These are phyloP conservation scores for Chrysemys picta DNA, from an alignment of 2,113 vertebrate genomes.

Conservation along the genomic window DNA sequence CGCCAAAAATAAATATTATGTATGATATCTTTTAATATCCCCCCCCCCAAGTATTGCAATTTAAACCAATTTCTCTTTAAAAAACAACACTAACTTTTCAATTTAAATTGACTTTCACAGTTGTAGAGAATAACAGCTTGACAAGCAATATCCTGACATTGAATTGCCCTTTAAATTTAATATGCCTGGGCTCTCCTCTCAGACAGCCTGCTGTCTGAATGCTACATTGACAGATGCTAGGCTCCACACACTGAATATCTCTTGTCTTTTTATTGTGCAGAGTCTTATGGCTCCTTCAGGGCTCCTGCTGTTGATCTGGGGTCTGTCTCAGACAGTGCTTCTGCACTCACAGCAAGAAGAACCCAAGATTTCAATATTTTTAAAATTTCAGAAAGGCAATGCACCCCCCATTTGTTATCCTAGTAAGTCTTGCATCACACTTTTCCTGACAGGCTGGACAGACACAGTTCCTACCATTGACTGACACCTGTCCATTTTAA, in stretches of 20 bases:
- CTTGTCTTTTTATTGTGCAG: accelerated
- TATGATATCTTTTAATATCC: neutral
- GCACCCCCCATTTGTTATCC: neutral
- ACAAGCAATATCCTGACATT: slow-evolving; percentile 40
- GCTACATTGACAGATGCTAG: slow-evolving; percentile 14
- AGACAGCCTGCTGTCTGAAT: slow-evolving; percentile 43
- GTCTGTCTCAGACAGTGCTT: neutral
- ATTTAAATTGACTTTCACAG: slow-evolving; percentile 10
- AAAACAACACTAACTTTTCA: neutral
- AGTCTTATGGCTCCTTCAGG: neutral
- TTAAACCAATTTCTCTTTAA: slow-evolving; percentile 18
- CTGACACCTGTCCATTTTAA: neutral
- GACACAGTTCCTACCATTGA: neutral
- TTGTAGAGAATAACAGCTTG: slow-evolving; percentile 30
- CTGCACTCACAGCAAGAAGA: neutral
- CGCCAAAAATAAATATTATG: neutral
- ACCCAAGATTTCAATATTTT: neutral
- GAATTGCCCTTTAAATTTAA: slow-evolving; percentile 55
- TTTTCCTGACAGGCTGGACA: accelerated
- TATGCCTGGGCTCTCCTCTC: neutral
- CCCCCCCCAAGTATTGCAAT: neutral
- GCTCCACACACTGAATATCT: neutral
- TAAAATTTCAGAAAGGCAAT: neutral
- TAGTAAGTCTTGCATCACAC: neutral
- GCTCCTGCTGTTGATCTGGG: neutral